phyloP scores from a whole-genome alignment of 2,113 vertebrate genomes.

The Onychostruthus taczanowskii region DNA sequence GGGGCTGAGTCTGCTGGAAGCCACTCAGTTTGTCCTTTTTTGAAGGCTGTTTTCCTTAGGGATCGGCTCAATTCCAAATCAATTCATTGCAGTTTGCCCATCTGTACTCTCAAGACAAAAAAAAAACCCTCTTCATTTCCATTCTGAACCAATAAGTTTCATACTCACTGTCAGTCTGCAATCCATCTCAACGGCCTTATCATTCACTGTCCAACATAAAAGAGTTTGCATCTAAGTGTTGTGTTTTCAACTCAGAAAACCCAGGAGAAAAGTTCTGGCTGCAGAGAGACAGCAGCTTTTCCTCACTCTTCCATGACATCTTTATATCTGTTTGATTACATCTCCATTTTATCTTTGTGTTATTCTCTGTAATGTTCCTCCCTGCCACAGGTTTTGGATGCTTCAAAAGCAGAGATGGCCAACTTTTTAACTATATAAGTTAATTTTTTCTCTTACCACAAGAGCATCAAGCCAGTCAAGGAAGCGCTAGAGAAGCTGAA shows the following conservation, averaged over 20 bases:
- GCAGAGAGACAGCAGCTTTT: not conserved
- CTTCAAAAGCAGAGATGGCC: not conserved
- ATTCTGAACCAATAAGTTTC: not conserved
- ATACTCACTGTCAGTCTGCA: fast-evolving
- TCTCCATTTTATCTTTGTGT: not conserved
- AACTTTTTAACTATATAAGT: not conserved
- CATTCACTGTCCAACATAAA: not conserved
- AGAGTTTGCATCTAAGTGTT: not conserved
- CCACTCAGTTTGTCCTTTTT: not conserved
- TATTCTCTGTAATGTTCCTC: not conserved
- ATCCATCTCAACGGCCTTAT: not conserved
- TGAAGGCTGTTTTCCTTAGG: not conserved
- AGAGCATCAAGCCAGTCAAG: not conserved
- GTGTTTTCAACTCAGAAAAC: not conserved
- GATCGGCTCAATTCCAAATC: not conserved
- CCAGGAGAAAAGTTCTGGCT: not conserved
- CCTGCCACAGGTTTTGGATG: not conserved
- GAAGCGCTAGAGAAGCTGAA: not conserved
- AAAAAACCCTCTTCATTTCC: not conserved
- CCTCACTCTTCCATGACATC: not conserved
- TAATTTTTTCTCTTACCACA: not conserved
- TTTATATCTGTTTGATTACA: not conserved
- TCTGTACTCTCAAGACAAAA: not conserved
- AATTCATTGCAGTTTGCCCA: not conserved
- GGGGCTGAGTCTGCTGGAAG: not conserved